phyloP scores from a whole-genome alignment of 2,888 invertebrate genomes.

The Asteroscopus sphinx region DNA sequence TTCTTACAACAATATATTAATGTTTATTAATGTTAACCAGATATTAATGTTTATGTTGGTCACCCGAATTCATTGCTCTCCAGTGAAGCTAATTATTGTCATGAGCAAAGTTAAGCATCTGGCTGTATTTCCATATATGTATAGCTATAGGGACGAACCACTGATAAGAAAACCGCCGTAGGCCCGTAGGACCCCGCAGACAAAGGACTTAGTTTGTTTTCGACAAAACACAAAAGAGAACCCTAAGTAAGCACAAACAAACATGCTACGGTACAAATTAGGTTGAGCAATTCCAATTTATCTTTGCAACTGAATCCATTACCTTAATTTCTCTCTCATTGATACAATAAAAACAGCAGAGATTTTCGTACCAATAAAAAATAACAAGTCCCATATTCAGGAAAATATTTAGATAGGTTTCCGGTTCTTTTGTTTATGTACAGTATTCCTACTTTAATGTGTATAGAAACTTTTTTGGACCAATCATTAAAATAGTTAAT shows the following conservation, averaged over 20 bases:
- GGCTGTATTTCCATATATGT: slow-evolving; percentile 40
- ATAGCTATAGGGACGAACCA: slow-evolving; percentile 62
- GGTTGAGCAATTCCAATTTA: slow-evolving; percentile 72
- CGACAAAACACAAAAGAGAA: slow-evolving; percentile 79
- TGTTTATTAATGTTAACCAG: too few species aligned
- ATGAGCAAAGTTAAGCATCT: slow-evolving; percentile 20
- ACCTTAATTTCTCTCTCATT: slow-evolving; percentile 58
- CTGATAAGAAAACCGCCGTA: slow-evolving; percentile 80
- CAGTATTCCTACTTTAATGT: too few species aligned
- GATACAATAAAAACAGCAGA: slow-evolving; percentile 52
- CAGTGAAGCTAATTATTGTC: too few species aligned
- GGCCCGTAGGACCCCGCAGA: slow-evolving; percentile 70
- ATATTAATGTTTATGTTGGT: too few species aligned
- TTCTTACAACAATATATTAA: too few species aligned
- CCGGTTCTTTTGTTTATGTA: slow-evolving; percentile 5
- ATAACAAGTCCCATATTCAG: slow-evolving; percentile 12
- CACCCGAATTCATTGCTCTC: too few species aligned
- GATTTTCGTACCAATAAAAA: slow-evolving; percentile 44
- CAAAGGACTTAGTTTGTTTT: slow-evolving; percentile 83
- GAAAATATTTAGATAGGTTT: slow-evolving; percentile 33
- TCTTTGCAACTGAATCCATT: slow-evolving; percentile 68
- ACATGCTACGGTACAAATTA: slow-evolving; percentile 75
- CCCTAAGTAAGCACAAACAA: slow-evolving; percentile 78
- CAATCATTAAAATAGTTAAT: too few species aligned
- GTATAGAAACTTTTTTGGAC: too few species aligned